Conservation (phyloP, 2,113 vertebrate genomes). For the Labeo catla region DNA sequence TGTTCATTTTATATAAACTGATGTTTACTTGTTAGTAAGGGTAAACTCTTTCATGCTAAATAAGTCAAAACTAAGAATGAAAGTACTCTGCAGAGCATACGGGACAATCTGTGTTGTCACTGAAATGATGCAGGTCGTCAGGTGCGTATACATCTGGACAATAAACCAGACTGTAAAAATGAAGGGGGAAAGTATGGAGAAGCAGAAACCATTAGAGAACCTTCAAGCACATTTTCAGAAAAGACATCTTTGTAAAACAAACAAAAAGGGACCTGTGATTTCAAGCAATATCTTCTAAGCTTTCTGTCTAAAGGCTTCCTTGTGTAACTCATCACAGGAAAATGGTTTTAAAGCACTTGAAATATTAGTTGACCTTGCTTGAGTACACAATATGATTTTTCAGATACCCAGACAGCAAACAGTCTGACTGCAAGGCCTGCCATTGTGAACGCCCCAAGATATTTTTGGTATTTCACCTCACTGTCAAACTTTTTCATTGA, state of each 20-base stretch:
- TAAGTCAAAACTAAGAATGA: background rate
- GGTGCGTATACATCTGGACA: background rate
- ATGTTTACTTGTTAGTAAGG: background rate
- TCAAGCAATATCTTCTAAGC: background rate
- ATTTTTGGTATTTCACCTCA: background rate
- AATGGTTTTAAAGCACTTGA: background rate
- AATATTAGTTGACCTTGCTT: background rate
- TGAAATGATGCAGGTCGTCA: background rate
- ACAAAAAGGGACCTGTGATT: background rate
- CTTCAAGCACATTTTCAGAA: background rate
- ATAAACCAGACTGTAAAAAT: background rate
- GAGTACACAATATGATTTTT: background rate
- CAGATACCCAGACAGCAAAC: background rate
- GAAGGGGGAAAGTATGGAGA: too few relatives aligned
- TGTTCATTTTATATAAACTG: background rate
- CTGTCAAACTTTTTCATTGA: background rate
- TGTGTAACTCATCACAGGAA: background rate
- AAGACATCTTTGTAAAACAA: background rate
- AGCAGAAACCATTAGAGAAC: background rate
- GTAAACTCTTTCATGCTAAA: background rate
- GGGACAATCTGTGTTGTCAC: background rate
- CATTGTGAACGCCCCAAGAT: too few relatives aligned
- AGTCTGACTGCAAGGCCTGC: too few relatives aligned
- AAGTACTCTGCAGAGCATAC: background rate
- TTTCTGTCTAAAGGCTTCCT: background rate